These are phyloP conservation scores for Stegostoma tigrinum DNA, from an alignment of 2,113 vertebrate genomes.

Conservation along the genomic window DNA sequence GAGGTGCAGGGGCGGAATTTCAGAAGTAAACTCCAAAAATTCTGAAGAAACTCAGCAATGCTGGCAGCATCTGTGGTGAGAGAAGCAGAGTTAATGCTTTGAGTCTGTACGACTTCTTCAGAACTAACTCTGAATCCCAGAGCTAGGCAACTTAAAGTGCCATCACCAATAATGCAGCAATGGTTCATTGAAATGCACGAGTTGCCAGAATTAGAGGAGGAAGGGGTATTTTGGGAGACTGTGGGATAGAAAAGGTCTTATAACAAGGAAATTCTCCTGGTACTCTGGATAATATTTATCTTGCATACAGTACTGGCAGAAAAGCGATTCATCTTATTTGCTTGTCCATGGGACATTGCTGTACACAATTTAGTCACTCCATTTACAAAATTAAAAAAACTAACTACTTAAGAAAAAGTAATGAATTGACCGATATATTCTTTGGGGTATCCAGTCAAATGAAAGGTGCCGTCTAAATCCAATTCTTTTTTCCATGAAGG, in stretches of 20 bases:
- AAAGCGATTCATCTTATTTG: background rate
- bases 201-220: background rate
- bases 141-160: background rate
- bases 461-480: background rate
- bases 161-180: background rate
- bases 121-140: background rate
- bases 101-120: too few species aligned
- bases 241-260: background rate
- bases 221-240: background rate
- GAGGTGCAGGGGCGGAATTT: background rate
- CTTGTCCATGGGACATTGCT: background rate
- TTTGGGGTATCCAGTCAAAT: background rate
- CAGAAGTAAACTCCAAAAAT: too few species aligned
- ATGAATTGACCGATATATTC: background rate
- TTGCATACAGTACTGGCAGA: background rate
- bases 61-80: too few species aligned
- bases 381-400: background rate
- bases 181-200: background rate
- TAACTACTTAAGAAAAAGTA: background rate
- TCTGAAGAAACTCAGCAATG: too few species aligned
- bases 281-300: background rate
- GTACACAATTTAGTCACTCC: background rate
- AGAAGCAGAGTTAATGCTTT: too few species aligned
- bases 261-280: background rate
- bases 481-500: background rate